These are phyloP conservation scores for Neomonachus schauinslandi DNA, from an alignment of 2,113 vertebrate genomes.

Conservation along the genomic window DNA sequence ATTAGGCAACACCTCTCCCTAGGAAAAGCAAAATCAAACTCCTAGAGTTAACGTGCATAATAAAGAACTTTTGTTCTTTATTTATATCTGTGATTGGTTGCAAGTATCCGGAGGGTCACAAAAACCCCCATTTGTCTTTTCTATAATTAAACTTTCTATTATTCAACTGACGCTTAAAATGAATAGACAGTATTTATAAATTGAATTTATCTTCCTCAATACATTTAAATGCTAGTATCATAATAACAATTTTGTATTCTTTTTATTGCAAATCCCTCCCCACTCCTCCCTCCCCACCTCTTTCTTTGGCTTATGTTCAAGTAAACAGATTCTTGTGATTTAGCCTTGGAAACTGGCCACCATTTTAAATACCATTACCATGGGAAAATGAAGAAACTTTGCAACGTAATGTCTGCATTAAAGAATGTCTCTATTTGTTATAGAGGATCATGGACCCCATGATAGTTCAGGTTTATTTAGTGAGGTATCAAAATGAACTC, in stretches of 20 bases:
- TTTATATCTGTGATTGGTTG: not conserved
- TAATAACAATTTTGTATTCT: not conserved
- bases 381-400: not conserved
- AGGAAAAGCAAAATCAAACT: not conserved
- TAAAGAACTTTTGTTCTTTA: not conserved
- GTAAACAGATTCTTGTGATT: not conserved
- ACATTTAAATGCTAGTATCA: not conserved
- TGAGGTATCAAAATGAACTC: not conserved
- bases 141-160: not conserved
- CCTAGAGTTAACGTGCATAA: not conserved
- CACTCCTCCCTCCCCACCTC: no score
- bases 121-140: not conserved
- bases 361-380: not conserved
- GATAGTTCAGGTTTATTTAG: not conserved
- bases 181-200: not conserved
- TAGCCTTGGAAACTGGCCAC: not conserved
- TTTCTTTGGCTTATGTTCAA: not conserved
- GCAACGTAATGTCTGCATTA: not conserved
- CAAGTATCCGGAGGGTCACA: not conserved
- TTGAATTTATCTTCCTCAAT: not conserved
- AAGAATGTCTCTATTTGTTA: not conserved
- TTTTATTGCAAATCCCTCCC: not conserved
- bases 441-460: not conserved
- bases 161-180: not conserved
- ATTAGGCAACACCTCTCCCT: not conserved